phyloP scores from a whole-genome alignment of 2,113 vertebrate genomes.

The Heloderma charlesbogerti region DNA sequence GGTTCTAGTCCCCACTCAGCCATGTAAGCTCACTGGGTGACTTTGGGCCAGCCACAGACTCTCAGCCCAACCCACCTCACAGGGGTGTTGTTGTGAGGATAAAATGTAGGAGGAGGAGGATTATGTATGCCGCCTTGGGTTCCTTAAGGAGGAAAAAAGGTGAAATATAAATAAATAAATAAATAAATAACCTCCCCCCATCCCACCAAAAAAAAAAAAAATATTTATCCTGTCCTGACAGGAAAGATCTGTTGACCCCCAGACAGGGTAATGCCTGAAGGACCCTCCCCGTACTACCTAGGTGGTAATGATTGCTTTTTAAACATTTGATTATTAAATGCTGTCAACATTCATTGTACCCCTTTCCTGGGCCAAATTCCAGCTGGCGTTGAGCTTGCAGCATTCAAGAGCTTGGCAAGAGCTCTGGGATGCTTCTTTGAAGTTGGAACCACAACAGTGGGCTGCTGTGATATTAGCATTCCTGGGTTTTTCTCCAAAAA shows the following conservation, averaged over 20 bases:
- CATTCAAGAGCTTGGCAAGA: not conserved
- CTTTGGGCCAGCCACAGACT: too few species aligned
- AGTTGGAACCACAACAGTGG: not conserved
- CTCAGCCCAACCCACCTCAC: too few species aligned
- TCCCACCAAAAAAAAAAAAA: not conserved
- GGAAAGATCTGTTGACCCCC: not conserved
- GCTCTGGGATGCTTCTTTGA: not conserved
- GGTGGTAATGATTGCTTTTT: not conserved
- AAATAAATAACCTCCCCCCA: too few species aligned
- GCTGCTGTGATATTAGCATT: not conserved
- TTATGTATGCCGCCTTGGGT: too few species aligned
- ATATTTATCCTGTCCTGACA: not conserved
- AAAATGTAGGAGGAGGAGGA: too few species aligned
- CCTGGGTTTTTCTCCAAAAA: not conserved
- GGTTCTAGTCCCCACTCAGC: too few species aligned
- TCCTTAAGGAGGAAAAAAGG: too few species aligned
- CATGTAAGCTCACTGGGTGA: too few species aligned
- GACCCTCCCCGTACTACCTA: not conserved
- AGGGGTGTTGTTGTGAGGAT: too few species aligned
- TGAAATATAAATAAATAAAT: too few species aligned
- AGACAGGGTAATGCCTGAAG: not conserved
- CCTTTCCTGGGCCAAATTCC: not conserved
- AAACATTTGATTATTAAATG: not conserved
- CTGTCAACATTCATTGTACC: too few species aligned
- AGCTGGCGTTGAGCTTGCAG: not conserved